A percentile compares a stretch with the other conserved stretches of the same genome.
Evolutionary conservation across 2,888 invertebrate species (phyloP).

Genomic region (Trichogramma evanescens): DNA sequence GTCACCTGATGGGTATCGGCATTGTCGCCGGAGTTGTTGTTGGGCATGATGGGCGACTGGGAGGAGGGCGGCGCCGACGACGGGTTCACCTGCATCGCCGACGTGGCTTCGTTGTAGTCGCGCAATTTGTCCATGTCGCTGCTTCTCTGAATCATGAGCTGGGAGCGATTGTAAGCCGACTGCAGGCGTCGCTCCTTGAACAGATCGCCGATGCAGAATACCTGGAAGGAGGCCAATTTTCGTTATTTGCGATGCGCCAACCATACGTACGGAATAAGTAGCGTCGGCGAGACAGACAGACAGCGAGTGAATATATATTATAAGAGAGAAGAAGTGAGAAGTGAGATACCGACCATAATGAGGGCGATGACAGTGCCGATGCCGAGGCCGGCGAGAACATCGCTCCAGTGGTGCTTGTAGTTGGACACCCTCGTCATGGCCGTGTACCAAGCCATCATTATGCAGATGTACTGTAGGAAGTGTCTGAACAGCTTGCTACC

Average conservation of each 20-base stretch:
- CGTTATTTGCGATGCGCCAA: too few species aligned
- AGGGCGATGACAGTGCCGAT: slow-evolving; percentile 65
- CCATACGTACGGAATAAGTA: too few species aligned
- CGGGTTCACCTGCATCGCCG: too few species aligned
- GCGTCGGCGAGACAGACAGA: too few species aligned
- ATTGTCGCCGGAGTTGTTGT: too few species aligned
- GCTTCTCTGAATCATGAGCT: neutral
- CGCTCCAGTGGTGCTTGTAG: slow-evolving; percentile 98
- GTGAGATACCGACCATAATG: slow-evolving; percentile 58
- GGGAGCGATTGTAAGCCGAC: neutral
- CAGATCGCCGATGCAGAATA: slow-evolving; percentile 34
- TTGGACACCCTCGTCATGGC: slow-evolving; percentile 88
- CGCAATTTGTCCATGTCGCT: neutral
- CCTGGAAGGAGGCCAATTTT: slow-evolving; percentile 25
- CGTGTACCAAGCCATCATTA: slow-evolving; percentile 78
- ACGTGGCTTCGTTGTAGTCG: too few species aligned
- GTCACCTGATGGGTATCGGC: slow-evolving; percentile 37
- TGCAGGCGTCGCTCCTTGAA: slow-evolving; percentile 30
- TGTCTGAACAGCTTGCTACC: slow-evolving; percentile 76
- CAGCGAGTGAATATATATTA: neutral
- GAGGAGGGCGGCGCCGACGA: too few species aligned
- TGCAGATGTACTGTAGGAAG: slow-evolving; percentile 72
- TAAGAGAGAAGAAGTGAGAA: neutral
- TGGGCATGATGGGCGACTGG: too few species aligned
- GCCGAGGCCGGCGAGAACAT: slow-evolving; percentile 77